A percentile compares a stretch with the other conserved stretches of the same genome.
Conservation (phyloP, 2,113 vertebrate species). For the Cichladusa arquata region DNA sequence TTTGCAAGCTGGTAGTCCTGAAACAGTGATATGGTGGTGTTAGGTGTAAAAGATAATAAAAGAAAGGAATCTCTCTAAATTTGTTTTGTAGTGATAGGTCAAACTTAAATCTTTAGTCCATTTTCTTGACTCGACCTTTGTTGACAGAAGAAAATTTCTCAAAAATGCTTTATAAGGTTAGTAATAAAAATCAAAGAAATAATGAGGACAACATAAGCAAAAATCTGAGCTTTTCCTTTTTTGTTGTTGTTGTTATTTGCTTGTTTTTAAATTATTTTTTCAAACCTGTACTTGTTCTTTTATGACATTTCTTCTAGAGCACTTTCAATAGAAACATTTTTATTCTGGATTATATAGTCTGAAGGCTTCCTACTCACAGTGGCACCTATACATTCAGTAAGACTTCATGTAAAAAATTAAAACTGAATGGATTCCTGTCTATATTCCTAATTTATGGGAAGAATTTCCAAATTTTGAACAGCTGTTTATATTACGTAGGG, state of each 20-base stretch:
- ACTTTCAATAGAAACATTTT: not conserved
- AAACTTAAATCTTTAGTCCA: not conserved
- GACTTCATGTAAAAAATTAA: not conserved
- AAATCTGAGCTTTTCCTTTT: not conserved
- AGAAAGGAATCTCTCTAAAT: not conserved
- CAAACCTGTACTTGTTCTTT: not conserved
- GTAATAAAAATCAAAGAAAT: not conserved
- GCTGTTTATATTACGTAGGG: not conserved
- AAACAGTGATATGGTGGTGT: not conserved
- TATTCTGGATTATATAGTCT: not conserved
- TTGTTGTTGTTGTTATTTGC: not conserved
- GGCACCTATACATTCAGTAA: not conserved
- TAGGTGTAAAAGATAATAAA: not conserved
- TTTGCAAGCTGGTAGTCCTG: rapidly evolving
- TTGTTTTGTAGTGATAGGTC: not conserved
- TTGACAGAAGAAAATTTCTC: not conserved
- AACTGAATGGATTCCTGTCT: not conserved
- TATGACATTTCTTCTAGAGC: not conserved
- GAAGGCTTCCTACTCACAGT: not conserved
- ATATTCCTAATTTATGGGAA: not conserved
- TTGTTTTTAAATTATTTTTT: not conserved
- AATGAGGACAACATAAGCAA: not conserved
- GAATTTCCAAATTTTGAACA: not conserved
- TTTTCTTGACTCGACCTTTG: not conserved
- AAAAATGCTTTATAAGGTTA: not conserved